A percentile compares a stretch with the other conserved stretches of the same genome.
Evolutionary conservation across 2,113 vertebrate genomes (phyloP).

Genomic region (Scartelaos histophorus): DNA sequence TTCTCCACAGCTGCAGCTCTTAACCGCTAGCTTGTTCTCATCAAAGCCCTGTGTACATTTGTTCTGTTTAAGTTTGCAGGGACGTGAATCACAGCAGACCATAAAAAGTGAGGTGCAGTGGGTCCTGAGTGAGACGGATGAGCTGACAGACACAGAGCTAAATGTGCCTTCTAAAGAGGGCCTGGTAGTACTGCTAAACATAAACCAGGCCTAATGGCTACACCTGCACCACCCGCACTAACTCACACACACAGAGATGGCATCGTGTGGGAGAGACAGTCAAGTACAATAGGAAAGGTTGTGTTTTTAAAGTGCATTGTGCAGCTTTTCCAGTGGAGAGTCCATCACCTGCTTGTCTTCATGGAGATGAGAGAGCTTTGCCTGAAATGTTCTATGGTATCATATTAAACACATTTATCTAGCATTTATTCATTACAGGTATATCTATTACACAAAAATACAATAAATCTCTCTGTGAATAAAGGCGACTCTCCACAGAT

Average conservation of each 20-base stretch:
- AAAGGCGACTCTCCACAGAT: too few relatives aligned
- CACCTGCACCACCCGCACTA: conserved; percentile 6
- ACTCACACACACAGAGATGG: neutral
- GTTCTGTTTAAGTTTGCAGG: conserved; percentile 66
- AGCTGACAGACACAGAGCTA: conserved; percentile 22
- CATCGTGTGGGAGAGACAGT: conserved; percentile 5
- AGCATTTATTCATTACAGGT: too few relatives aligned
- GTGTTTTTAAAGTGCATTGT: too few relatives aligned
- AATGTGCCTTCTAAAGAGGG: conserved; percentile 19
- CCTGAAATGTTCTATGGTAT: too few relatives aligned
- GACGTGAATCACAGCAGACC: conserved; percentile 63
- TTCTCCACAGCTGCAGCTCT: conserved; percentile 53
- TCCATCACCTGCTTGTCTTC: too few relatives aligned
- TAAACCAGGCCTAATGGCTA: conserved; percentile 9
- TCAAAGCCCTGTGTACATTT: conserved; percentile 66
- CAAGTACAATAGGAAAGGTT: too few relatives aligned
- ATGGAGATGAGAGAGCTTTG: too few relatives aligned
- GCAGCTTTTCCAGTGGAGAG: too few relatives aligned
- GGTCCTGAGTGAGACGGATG: conserved; percentile 13
- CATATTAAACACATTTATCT: too few relatives aligned
- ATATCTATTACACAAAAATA: too few relatives aligned
- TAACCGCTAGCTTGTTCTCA: conserved; percentile 60
- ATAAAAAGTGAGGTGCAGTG: conserved; percentile 17
- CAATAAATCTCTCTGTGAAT: too few relatives aligned
- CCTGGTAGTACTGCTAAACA: conserved; percentile 1